Evolutionary conservation across 2,888 invertebrate genomes (phyloP).

Genomic region (Mythimna vitellina): DNA sequence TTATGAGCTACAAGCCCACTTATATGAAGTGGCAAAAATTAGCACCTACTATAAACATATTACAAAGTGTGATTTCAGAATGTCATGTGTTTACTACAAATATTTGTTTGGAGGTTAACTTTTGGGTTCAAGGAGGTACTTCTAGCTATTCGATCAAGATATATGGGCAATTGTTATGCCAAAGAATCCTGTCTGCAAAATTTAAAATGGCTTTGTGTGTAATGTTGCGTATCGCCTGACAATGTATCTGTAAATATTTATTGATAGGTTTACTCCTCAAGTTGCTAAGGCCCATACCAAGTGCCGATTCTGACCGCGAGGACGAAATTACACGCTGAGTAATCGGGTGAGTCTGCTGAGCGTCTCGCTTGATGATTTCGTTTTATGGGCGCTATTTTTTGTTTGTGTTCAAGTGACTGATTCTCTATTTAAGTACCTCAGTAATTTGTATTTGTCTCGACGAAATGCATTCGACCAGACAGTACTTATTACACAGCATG

Average conservation of each 20-base stretch:
- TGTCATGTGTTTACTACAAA: slow-evolving; percentile 21
- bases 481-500: slow-evolving; percentile 53
- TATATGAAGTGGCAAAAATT: slow-evolving; percentile 23
- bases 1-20: not conserved
- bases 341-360: slow-evolving; percentile 84
- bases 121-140: slow-evolving; percentile 46
- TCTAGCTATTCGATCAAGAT: slow-evolving; percentile 52
- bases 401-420: slow-evolving; percentile 74
- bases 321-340: slow-evolving; percentile 87
- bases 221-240: slow-evolving; percentile 82
- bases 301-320: slow-evolving; percentile 67
- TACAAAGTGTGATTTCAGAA: slow-evolving; percentile 30
- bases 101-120: slow-evolving; percentile 28
- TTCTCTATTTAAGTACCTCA: slow-evolving; percentile 70
- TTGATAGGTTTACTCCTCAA: slow-evolving; percentile 85
- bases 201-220: slow-evolving; percentile 84
- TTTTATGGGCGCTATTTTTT: slow-evolving; percentile 82
- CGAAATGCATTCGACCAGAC: slow-evolving; percentile 33
- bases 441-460: slow-evolving; percentile 65
- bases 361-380: slow-evolving; percentile 82
- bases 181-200: slow-evolving; percentile 79
- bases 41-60: slow-evolving; percentile 13
- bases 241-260: slow-evolving; percentile 85
- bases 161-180: slow-evolving; percentile 71
- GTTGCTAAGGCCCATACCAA: slow-evolving; percentile 69